phyloP scores from a whole-genome alignment of 2,113 vertebrate genomes.

The Ibidorhyncha struthersii region DNA sequence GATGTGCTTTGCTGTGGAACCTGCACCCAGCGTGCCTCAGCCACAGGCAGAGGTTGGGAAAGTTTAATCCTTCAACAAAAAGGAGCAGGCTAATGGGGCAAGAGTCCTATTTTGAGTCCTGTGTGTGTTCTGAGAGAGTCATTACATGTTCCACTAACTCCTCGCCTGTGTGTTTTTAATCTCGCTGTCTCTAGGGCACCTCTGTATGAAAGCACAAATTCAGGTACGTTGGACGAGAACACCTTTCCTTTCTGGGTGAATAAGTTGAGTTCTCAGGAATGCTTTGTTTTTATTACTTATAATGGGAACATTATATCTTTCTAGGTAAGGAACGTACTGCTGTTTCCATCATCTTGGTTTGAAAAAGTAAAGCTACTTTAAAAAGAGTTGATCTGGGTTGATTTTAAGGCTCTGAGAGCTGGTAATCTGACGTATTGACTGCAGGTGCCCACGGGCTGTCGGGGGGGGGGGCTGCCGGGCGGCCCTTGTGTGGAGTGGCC shows the following conservation, averaged over 20 bases:
- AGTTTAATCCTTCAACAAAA: not conserved
- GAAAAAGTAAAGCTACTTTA: not conserved
- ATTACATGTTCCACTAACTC: not conserved
- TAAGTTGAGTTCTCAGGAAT: not conserved
- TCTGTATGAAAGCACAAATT: not conserved
- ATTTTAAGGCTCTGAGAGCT: not conserved
- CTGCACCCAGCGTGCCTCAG: not conserved
- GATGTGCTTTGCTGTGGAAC: not conserved
- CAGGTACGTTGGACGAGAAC: accelerated
- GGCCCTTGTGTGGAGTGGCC: accelerated
- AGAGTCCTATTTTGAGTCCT: not conserved
- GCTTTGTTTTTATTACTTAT: not conserved
- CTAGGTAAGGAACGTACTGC: not conserved
- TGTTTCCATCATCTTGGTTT: not conserved
- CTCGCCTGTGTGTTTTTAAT: not conserved
- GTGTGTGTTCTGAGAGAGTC: not conserved
- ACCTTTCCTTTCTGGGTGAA: not conserved
- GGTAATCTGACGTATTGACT: not conserved
- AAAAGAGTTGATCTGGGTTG: not conserved
- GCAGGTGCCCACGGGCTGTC: accelerated
- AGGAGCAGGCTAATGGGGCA: not conserved
- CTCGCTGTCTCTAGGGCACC: not conserved
- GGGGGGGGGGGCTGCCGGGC: not conserved
- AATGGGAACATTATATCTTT: not conserved
- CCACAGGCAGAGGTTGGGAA: not conserved